phyloP scores from a whole-genome alignment of 2,888 invertebrate species.

The Acholoe squamosa region DNA sequence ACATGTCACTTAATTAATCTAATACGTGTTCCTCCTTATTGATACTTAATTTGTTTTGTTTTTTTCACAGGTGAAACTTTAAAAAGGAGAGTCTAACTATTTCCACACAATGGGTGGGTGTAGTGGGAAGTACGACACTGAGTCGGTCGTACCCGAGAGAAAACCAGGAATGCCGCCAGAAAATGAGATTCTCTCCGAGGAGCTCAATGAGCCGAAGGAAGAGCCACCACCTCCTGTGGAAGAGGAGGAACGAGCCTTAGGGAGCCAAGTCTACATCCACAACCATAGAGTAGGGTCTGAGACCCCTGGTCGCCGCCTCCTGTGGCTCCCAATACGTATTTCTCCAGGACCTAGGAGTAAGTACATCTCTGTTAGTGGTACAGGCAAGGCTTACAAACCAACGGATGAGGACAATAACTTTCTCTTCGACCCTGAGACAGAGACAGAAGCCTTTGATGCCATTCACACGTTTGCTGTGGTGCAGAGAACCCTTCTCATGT shows the following conservation, averaged over 20 bases:
- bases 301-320: neutral
- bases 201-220: neutral
- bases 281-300: neutral
- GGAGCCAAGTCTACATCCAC: conserved; percentile 54
- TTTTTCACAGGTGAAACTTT: too few species aligned
- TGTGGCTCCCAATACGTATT: conserved; percentile 44
- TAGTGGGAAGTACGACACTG: conserved; percentile 36
- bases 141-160: conserved; percentile 12
- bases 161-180: neutral
- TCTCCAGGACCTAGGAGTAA: conserved; percentile 22
- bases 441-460: conserved; percentile 46
- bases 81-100: neutral
- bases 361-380: neutral
- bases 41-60: too few species aligned
- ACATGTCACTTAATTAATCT: too few species aligned
- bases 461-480: conserved; percentile 56
- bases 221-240: neutral
- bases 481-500: conserved; percentile 22
- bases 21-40: too few species aligned
- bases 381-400: neutral
- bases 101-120: conserved; percentile 38
- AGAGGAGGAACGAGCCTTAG: neutral
- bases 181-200: neutral
- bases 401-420: conserved; percentile 61
- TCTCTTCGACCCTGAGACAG: conserved; percentile 39